These are phyloP conservation scores for Paradisaea rubra DNA, from an alignment of 2,113 vertebrate genomes.

Conservation along the genomic window DNA sequence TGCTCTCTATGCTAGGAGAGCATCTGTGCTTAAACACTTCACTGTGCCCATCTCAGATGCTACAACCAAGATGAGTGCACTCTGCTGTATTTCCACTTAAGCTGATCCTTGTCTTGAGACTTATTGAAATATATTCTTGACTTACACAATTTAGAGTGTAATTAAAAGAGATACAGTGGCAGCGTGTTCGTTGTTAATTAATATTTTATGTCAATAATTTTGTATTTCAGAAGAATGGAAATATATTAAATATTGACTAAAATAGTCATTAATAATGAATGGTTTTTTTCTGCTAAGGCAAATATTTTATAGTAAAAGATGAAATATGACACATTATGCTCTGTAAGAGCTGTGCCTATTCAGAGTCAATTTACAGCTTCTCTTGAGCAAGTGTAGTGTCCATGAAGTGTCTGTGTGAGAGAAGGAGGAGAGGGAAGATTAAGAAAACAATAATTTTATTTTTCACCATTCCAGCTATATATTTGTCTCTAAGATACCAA, in stretches of 20 bases:
- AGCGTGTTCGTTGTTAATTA: not conserved
- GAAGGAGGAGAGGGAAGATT: not conserved
- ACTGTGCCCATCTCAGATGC: not conserved
- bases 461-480: not conserved
- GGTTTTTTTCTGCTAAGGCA: not conserved
- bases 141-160: not conserved
- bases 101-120: not conserved
- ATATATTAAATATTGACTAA: slow-evolving; percentile 48
- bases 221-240: not conserved
- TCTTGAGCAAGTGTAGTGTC: not conserved
- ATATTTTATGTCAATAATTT: slow-evolving; percentile 36
- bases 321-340: not conserved
- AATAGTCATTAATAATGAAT: slow-evolving; percentile 20
- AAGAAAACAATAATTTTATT: not conserved
- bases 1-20: not conserved
- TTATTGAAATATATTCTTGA: not conserved
- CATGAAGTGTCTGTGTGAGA: not conserved
- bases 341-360: not conserved
- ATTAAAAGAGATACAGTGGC: not conserved
- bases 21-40: not conserved
- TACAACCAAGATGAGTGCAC: not conserved
- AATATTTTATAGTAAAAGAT: slow-evolving; percentile 13
- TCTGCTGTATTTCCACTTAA: not conserved
- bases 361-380: not conserved
- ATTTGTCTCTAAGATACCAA: not conserved